Percentiles rank a stretch among this genome's conserved stretches.
Conservation (phyloP, 1,140 invertebrate genomes). For the Cryptotermes secundus region DNA sequence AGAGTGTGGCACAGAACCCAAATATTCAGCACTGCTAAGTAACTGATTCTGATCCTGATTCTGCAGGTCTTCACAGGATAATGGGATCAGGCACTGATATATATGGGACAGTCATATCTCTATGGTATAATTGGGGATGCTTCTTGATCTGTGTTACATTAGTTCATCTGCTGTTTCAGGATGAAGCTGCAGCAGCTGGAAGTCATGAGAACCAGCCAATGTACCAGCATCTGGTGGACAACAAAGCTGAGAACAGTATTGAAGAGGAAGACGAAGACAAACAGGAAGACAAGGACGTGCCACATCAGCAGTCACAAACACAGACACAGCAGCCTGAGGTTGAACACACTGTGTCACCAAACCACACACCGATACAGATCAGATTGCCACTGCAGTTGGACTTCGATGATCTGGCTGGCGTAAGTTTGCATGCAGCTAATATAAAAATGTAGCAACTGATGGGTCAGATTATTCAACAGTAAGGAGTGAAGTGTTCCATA, state of each 20-base stretch:
- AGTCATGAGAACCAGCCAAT: slow-evolving; percentile 24
- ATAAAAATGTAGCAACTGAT: too few species aligned
- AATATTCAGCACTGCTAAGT: too few species aligned
- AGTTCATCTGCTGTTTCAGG: not conserved
- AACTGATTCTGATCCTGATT: too few species aligned
- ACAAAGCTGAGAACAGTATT: slow-evolving; percentile 42
- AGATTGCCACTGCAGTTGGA: slow-evolving; percentile 77
- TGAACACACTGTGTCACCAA: slow-evolving; percentile 38
- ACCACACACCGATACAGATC: slow-evolving; percentile 63
- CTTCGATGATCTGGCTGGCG: slow-evolving; percentile 75
- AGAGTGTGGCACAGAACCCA: too few species aligned
- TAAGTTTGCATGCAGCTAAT: slow-evolving; percentile 41
- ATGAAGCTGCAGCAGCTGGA: not conserved
- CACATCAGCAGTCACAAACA: not conserved
- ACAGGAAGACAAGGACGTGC: slow-evolving; percentile 44
- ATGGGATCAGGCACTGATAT: too few species aligned
- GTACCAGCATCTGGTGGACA: slow-evolving; percentile 33
- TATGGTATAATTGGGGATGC: too few species aligned
- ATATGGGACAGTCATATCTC: too few species aligned
- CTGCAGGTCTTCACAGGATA: too few species aligned
- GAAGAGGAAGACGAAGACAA: slow-evolving; percentile 44
- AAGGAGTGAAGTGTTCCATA: too few species aligned
- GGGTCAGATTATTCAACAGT: too few species aligned
- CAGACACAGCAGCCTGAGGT: not conserved
- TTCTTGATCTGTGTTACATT: too few species aligned